Conservation (phyloP, 2,797 vertebrate species). For the Salmo trutta region DNA sequence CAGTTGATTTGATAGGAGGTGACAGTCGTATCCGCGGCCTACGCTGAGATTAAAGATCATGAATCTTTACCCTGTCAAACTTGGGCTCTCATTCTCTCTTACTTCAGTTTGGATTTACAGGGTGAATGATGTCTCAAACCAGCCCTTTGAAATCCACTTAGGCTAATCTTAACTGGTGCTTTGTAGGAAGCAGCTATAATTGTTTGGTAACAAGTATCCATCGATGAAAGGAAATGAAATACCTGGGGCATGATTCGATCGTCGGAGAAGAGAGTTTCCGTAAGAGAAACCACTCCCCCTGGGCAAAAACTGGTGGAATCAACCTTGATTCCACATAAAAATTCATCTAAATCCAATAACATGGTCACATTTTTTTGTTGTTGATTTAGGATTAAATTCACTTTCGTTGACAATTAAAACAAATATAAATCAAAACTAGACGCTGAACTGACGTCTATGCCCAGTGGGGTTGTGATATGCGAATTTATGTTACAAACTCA, state of each 20-base stretch:
- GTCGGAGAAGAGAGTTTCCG: background rate
- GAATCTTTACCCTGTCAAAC: constrained; percentile 38
- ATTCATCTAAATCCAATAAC: too few species aligned
- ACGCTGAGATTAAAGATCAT: constrained; percentile 40
- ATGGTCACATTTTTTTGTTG: too few species aligned
- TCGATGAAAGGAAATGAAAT: constrained; percentile 25
- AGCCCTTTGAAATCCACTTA: constrained; percentile 66
- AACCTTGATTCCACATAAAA: too few species aligned
- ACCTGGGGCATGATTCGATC: constrained; percentile 34
- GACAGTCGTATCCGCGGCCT: constrained; percentile 32
- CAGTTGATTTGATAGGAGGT: constrained; percentile 31
- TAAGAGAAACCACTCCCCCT: background rate
- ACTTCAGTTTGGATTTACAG: constrained; percentile 13
- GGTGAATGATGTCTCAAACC: constrained; percentile 44
- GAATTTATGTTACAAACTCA: constrained; percentile 57
- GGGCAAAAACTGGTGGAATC: too few species aligned
- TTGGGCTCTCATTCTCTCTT: constrained; percentile 53
- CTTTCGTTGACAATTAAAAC: too few species aligned
- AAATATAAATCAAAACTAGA: too few species aligned
- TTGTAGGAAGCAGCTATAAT: constrained; percentile 53
- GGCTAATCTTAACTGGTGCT: constrained; percentile 48
- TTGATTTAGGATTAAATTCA: too few species aligned
- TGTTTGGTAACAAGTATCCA: constrained; percentile 48
- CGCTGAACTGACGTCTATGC: too few species aligned
- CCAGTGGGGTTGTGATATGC: background rate